These are phyloP conservation scores for Blera fallax DNA, from an alignment of 2,888 invertebrate genomes.

Conservation along the genomic window DNA sequence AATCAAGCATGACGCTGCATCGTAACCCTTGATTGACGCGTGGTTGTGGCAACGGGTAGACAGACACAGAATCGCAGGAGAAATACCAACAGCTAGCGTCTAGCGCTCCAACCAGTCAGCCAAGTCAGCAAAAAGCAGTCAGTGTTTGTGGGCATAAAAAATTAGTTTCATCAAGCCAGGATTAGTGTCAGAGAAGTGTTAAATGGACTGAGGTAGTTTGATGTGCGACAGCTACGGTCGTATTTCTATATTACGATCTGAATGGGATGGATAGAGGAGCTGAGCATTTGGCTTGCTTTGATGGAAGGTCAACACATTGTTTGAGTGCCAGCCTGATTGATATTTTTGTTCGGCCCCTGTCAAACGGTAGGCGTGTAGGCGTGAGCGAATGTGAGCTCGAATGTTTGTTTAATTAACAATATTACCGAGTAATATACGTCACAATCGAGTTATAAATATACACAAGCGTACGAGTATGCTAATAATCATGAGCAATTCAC, in stretches of 20 bases:
- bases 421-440: conserved; percentile 51
- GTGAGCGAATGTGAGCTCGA: conserved; percentile 33
- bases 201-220: conserved; percentile 81
- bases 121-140: conserved; percentile 67
- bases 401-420: conserved; percentile 70
- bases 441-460: conserved; percentile 31
- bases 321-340: conserved; percentile 71
- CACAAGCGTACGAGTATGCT: not conserved
- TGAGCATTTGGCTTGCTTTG: conserved; percentile 58
- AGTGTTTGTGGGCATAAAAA: conserved; percentile 76
- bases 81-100: conserved; percentile 60
- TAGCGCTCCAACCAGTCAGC: conserved; percentile 39
- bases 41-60: conserved; percentile 54
- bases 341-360: conserved; percentile 69
- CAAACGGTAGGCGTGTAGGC: conserved; percentile 71
- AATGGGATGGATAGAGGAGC: conserved; percentile 56
- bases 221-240: conserved; percentile 70
- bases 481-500: no score
- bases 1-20: conserved; percentile 81
- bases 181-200: conserved; percentile 82
- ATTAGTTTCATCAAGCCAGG: conserved; percentile 82
- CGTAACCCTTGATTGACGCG: conserved; percentile 75
- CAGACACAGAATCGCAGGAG: conserved; percentile 34
- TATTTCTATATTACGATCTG: conserved; percentile 69
- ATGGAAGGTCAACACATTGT: conserved; percentile 73